Conservation (phyloP, 1,140 invertebrate species). For the Hycleus phaleratus region DNA sequence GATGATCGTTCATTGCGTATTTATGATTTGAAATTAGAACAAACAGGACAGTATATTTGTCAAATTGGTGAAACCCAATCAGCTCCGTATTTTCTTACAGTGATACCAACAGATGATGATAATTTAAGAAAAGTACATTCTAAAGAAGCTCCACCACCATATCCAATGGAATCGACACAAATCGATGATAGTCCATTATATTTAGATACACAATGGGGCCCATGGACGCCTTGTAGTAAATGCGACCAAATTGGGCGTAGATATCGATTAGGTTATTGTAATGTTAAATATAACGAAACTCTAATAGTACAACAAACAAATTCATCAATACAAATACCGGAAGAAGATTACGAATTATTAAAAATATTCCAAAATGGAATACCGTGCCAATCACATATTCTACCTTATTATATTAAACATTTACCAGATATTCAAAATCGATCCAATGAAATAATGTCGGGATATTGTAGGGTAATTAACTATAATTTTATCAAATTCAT, state of each 20-base stretch:
- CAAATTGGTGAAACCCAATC: conserved; percentile 38
- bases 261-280: conserved; percentile 50
- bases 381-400: conserved; percentile 51
- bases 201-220: conserved; percentile 46
- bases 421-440: conserved; percentile 40
- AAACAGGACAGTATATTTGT: conserved; percentile 48
- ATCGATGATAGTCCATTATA: conserved; percentile 38
- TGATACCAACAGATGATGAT: conserved; percentile 35
- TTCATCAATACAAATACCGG: not conserved
- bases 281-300: conserved; percentile 35
- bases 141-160: conserved; percentile 25
- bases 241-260: conserved; percentile 49
- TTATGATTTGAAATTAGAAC: conserved; percentile 41
- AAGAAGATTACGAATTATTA: conserved; percentile 32
- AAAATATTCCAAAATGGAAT: conserved; percentile 47
- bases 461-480: conserved; percentile 47
- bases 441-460: conserved; percentile 50
- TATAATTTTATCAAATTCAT: not conserved
- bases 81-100: conserved; percentile 43
- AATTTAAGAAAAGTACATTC: conserved; percentile 26
- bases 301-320: not conserved
- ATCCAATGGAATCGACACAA: conserved; percentile 28
- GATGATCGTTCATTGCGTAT: conserved; percentile 42
- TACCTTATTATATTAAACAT: conserved; percentile 42
- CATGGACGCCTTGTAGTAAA: conserved; percentile 55